Percentiles rank a stretch among this genome's conserved stretches.
These are phyloP conservation scores for Heliopora coerulea DNA, from an alignment of 92 coral and sea anemone genomes.

Conservation along the genomic window DNA sequence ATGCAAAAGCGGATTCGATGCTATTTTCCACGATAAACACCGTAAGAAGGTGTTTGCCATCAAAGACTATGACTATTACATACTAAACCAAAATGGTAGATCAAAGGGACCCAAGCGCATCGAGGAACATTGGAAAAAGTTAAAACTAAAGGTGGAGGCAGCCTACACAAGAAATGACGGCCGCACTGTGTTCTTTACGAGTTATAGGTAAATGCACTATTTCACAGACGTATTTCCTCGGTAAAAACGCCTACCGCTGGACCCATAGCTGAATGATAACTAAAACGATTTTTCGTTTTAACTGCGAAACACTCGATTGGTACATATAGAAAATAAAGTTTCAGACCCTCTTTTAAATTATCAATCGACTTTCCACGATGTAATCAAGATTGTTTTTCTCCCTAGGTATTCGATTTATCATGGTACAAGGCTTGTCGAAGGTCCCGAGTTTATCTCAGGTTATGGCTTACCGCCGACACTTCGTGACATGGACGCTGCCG, in stretches of 20 bases:
- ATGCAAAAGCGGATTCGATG: constrained; percentile 22
- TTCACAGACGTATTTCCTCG: too few relatives aligned
- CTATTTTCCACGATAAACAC: constrained; percentile 24
- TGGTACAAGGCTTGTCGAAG: constrained; percentile 47
- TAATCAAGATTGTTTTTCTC: constrained; percentile 7
- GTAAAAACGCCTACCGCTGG: too few relatives aligned
- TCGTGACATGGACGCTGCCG: constrained; percentile 67
- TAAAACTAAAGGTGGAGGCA: constrained; percentile 41
- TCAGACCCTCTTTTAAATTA: too few relatives aligned
- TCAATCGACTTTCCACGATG: constrained; percentile 30
- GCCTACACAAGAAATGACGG: constrained; percentile 48
- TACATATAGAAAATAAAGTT: too few relatives aligned
- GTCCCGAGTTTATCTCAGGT: constrained; percentile 49
- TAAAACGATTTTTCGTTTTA: too few relatives aligned
- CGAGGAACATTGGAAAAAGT: constrained; percentile 43
- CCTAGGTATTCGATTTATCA: constrained; percentile 57
- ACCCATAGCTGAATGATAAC: too few relatives aligned
- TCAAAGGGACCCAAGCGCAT: constrained; percentile 26
- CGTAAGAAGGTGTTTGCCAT: constrained; percentile 9
- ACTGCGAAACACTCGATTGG: too few relatives aligned
- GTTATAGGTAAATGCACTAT: constrained; percentile 45
- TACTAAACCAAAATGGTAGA: neutral
- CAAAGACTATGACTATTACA: neutral
- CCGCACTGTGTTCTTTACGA: constrained; percentile 42
- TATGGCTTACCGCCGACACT: constrained; percentile 55